Evolutionary conservation across 2,113 vertebrate species (phyloP).

Genomic region (Circaetus gallicus): DNA sequence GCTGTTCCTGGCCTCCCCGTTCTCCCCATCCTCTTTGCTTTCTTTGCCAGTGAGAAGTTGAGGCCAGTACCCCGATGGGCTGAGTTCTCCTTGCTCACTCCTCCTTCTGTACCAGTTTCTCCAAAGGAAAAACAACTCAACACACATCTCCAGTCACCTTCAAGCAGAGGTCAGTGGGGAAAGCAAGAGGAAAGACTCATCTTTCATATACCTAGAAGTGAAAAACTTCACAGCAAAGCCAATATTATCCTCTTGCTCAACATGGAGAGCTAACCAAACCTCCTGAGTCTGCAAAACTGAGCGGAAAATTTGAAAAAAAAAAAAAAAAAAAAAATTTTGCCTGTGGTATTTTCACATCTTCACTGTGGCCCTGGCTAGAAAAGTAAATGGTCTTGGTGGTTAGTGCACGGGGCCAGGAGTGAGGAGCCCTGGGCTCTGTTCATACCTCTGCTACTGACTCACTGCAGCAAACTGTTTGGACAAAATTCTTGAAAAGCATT

Average conservation of each 20-base stretch:
- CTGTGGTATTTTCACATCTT: slow-evolving; percentile 57
- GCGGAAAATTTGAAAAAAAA: not conserved
- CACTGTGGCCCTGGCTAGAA: not conserved
- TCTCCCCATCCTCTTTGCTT: not conserved
- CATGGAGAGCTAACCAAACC: not conserved
- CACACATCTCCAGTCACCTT: not conserved
- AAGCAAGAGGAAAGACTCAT: not conserved
- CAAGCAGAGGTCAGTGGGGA: not conserved
- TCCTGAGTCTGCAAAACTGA: slow-evolving; percentile 41
- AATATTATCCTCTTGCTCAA: not conserved
- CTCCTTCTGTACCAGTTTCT: not conserved
- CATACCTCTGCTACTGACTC: slow-evolving; percentile 48
- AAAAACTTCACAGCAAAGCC: not conserved
- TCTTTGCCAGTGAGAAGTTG: not conserved
- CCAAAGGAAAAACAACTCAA: not conserved
- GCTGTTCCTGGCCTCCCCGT: not conserved
- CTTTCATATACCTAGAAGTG: not conserved
- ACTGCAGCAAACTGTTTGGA: not conserved
- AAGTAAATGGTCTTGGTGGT: slow-evolving; percentile 39
- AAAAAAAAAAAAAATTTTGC: not conserved
- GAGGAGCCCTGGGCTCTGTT: slow-evolving; percentile 24
- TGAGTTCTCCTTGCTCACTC: not conserved
- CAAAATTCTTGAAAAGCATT: slow-evolving; percentile 60
- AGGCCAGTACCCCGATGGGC: not conserved
- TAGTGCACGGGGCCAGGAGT: not conserved